Conservation (phyloP, 2,113 vertebrate species). For the Epinephelus cyanopodus region DNA sequence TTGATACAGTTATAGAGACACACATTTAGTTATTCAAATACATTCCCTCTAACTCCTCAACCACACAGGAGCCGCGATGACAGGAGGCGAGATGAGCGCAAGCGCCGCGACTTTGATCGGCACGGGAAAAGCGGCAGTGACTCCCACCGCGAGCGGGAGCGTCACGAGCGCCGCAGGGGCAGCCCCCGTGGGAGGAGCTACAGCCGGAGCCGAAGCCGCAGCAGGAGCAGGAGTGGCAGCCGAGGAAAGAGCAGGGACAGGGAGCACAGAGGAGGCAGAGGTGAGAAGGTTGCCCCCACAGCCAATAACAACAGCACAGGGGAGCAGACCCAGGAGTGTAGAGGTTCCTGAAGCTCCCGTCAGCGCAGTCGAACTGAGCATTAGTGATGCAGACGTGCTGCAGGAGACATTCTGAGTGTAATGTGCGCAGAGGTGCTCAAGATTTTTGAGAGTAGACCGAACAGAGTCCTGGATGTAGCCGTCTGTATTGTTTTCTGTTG, state of each 20-base stretch:
- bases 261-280: constrained; percentile 80
- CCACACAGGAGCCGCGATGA: constrained; percentile 89
- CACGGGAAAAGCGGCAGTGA: constrained; percentile 89
- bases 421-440: not conserved
- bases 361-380: not conserved
- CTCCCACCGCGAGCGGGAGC: constrained; percentile 93
- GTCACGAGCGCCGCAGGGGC: constrained; percentile 92
- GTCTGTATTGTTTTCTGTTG: not conserved
- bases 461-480: constrained; percentile 8
- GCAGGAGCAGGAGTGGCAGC: constrained; percentile 87
- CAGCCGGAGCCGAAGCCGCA: constrained; percentile 81
- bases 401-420: constrained; percentile 11
- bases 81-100: constrained; percentile 95
- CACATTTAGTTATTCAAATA: not conserved
- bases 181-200: constrained; percentile 90
- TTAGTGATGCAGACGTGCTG: constrained; percentile 7
- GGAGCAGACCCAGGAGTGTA: constrained; percentile 41
- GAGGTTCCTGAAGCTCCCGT: constrained; percentile 24
- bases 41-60: not conserved
- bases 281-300: constrained; percentile 64
- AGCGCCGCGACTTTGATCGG: constrained; percentile 93
- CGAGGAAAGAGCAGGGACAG: constrained; percentile 80
- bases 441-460: not conserved
- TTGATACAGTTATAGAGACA: too few relatives aligned
- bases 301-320: constrained; percentile 47